These are phyloP conservation scores for Kryptolebias marmoratus DNA, from an alignment of 2,113 vertebrate species.

Conservation along the genomic window DNA sequence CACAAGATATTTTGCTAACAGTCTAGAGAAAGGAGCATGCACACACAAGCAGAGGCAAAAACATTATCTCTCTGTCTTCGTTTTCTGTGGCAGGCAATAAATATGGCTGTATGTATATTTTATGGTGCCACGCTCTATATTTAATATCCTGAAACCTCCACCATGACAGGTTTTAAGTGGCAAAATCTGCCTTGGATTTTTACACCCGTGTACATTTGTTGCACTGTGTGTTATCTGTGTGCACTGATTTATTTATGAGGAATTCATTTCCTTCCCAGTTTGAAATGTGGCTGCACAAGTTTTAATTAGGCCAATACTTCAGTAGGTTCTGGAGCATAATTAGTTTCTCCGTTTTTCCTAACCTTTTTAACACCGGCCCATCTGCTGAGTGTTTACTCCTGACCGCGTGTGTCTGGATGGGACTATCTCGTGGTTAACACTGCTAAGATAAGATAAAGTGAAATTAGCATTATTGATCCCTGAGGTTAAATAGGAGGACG, in stretches of 20 bases:
- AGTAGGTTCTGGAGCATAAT: constrained; percentile 38
- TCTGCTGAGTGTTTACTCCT: neutral
- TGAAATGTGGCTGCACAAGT: constrained; percentile 13
- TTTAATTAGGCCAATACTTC: constrained; percentile 31
- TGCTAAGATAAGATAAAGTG: constrained; percentile 39
- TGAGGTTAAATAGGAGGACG: constrained; percentile 26
- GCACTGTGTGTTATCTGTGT: constrained; percentile 12
- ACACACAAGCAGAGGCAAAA: too few relatives aligned
- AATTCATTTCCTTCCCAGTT: constrained; percentile 6
- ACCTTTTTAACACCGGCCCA: constrained; percentile 23
- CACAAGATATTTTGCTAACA: too few relatives aligned
- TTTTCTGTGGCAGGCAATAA: constrained; percentile 1
- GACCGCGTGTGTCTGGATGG: constrained; percentile 5
- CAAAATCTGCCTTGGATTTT: constrained; percentile 51
- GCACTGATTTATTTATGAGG: constrained; percentile 27
- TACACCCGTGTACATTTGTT: constrained; percentile 38
- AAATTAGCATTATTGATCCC: constrained; percentile 58
- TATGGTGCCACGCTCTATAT: constrained; percentile 63
- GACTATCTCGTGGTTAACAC: constrained; percentile 13
- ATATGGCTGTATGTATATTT: constrained; percentile 67
- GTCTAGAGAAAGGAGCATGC: too few relatives aligned
- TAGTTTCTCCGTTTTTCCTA: constrained; percentile 11
- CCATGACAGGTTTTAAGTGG: constrained; percentile 60
- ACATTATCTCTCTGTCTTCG: too few relatives aligned
- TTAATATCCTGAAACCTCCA: constrained; percentile 60